Percentiles rank a stretch among this genome's conserved stretches.
Evolutionary conservation across 2,113 vertebrate genomes (phyloP).

Genomic region (Choloepus hoffmanni): DNA sequence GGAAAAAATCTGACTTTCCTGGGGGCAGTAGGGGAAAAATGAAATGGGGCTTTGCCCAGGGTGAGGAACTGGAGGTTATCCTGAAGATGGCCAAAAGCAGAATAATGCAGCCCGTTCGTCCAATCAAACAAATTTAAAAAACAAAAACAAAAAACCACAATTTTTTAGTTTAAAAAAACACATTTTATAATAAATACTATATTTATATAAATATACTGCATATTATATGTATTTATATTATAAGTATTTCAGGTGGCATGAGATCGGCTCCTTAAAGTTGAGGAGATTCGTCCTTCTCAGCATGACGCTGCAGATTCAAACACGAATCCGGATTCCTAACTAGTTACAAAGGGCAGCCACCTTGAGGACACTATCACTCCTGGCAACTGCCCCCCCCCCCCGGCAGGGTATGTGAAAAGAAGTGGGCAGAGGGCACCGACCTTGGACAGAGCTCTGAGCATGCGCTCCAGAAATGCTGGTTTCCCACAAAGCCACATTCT

Average conservation of each 20-base stretch:
- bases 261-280: constrained; percentile 13
- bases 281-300: constrained; percentile 20
- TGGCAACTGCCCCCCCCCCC: background rate
- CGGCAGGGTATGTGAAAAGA: background rate
- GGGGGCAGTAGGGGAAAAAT: background rate
- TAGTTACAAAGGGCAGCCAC: background rate
- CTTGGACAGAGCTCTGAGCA: background rate
- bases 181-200: no score
- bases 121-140: background rate
- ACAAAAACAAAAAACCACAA: background rate
- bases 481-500: background rate
- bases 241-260: background rate
- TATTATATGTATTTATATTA: no score
- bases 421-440: background rate
- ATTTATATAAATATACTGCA: no score
- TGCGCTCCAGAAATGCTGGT: background rate
- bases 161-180: background rate
- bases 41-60: background rate
- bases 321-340: background rate
- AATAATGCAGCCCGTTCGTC: background rate
- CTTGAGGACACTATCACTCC: background rate
- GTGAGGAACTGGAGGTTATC: constrained; percentile 7
- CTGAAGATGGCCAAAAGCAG: background rate
- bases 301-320: background rate
- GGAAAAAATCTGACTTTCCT: constrained; percentile 35